Evolutionary conservation across 2,797 vertebrate genomes (phyloP).

Genomic region (Manis crassicaudata): DNA sequence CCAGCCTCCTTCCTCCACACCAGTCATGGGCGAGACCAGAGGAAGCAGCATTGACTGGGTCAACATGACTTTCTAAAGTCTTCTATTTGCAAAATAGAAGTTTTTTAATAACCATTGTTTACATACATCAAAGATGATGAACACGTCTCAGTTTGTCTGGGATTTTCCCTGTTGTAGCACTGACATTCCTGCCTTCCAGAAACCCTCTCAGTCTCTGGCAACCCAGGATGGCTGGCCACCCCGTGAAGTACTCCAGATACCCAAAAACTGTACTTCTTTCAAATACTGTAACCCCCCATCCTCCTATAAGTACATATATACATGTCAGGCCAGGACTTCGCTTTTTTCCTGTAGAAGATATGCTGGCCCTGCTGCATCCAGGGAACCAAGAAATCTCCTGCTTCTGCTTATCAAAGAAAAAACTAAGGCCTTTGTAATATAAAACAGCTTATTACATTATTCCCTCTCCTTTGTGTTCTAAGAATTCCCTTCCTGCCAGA

Average conservation of each 20-base stretch:
- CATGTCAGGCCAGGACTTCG: neutral
- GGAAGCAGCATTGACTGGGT: neutral
- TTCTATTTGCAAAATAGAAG: neutral
- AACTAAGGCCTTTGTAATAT: neutral
- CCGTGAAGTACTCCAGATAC: neutral
- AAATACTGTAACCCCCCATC: neutral
- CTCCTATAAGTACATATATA: neutral
- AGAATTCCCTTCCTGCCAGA: slow-evolving; percentile 1
- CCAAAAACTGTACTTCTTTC: neutral
- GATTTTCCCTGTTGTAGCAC: neutral
- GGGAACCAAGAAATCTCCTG: neutral
- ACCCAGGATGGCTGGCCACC: neutral
- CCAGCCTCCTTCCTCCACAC: neutral
- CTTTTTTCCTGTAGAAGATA: neutral
- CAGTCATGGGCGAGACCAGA: neutral
- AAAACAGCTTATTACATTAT: neutral
- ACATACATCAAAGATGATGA: neutral
- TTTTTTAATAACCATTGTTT: neutral
- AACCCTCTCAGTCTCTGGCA: neutral
- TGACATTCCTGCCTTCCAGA: neutral
- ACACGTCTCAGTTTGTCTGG: neutral
- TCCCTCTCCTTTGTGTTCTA: slow-evolving; percentile 27
- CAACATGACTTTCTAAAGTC: neutral
- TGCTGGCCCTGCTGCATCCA: neutral
- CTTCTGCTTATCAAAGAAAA: neutral